Percentiles rank a stretch among this genome's conserved stretches.
Conservation (phyloP, 2,113 vertebrate genomes). For the Calidris pugnax region DNA sequence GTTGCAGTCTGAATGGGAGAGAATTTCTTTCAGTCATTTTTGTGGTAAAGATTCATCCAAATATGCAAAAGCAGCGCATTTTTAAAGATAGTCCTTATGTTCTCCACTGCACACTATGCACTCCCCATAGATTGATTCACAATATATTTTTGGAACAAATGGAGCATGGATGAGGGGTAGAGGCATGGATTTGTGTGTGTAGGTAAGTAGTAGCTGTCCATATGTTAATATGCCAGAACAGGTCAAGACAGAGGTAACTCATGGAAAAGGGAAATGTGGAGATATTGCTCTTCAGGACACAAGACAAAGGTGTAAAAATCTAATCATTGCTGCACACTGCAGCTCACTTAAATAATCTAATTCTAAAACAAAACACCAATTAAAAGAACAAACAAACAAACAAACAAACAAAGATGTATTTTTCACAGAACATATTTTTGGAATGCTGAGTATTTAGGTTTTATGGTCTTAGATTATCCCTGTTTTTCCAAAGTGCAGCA, state of each 20-base stretch:
- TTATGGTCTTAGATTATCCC: background rate
- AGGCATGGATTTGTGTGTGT: background rate
- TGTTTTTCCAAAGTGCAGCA: background rate
- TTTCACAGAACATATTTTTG: background rate
- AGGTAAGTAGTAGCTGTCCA: background rate
- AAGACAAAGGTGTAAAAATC: background rate
- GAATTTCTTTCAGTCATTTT: background rate
- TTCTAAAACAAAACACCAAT: background rate
- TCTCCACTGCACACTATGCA: background rate
- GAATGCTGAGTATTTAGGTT: background rate
- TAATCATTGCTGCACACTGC: background rate
- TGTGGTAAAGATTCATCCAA: background rate
- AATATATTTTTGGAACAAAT: background rate
- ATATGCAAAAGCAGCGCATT: background rate
- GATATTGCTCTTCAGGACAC: background rate
- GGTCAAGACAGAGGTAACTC: background rate
- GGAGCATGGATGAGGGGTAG: background rate
- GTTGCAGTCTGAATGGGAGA: background rate
- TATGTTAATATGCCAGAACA: background rate
- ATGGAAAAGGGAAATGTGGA: background rate
- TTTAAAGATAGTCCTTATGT: background rate
- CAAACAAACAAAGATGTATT: background rate
- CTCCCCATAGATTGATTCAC: background rate
- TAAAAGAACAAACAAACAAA: background rate
- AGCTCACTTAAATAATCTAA: background rate